Percentiles rank a stretch among this genome's conserved stretches.
Conservation (phyloP, 2,888 invertebrate genomes). For the Laothoe populi region DNA sequence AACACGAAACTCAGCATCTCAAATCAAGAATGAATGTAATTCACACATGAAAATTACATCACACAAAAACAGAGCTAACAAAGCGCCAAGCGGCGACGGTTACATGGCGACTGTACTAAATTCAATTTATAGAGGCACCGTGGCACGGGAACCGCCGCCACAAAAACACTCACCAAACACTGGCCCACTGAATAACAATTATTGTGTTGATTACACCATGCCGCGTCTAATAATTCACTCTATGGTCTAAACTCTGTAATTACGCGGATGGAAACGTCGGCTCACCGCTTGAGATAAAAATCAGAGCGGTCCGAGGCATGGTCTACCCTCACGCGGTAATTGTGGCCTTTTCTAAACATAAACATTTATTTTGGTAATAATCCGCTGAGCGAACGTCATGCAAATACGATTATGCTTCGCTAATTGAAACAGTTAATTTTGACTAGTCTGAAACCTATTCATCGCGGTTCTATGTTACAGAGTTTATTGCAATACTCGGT, state of each 20-base stretch:
- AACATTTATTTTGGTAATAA: constrained; percentile 71
- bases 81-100: constrained; percentile 47
- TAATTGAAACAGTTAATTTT: constrained; percentile 13
- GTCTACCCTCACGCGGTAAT: constrained; percentile 55
- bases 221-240: constrained; percentile 82
- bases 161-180: constrained; percentile 66
- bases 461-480: neutral
- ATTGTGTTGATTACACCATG: constrained; percentile 77
- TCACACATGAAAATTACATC: constrained; percentile 19
- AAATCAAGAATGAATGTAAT: constrained; percentile 1
- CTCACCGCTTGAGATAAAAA: constrained; percentile 82
- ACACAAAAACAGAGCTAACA: constrained; percentile 53
- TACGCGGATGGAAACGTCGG: constrained; percentile 79
- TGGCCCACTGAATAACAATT: constrained; percentile 74
- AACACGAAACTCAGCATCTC: neutral
- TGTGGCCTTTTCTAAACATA: constrained; percentile 67
- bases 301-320: constrained; percentile 58
- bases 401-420: constrained; percentile 29
- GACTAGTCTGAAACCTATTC: neutral
- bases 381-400: constrained; percentile 33
- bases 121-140: constrained; percentile 65
- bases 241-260: constrained; percentile 81
- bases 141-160: constrained; percentile 42
- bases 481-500: neutral
- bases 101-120: constrained; percentile 65